Percentiles rank a stretch among this genome's conserved stretches.
These are phyloP conservation scores for Myanophis thanlyinensis DNA, from an alignment of 2,113 vertebrate genomes.

Conservation along the genomic window DNA sequence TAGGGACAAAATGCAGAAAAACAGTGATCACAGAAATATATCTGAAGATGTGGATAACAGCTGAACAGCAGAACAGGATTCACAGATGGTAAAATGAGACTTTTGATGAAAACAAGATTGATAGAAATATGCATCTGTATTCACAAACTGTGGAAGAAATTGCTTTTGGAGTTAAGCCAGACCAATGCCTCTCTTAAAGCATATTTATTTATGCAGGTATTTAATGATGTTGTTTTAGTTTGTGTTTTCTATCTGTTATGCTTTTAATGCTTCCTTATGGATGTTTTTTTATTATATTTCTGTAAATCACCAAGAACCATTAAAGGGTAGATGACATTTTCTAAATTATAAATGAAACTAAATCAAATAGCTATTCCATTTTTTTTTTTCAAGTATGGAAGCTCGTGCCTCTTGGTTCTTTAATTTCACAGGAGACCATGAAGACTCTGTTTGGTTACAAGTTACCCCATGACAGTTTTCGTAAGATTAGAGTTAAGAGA, in stretches of 20 bases:
- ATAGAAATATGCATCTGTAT: background rate
- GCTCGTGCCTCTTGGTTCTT: constrained; percentile 5
- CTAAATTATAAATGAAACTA: background rate
- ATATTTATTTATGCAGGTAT: background rate
- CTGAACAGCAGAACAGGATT: background rate
- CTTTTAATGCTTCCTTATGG: background rate
- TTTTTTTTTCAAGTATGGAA: constrained; percentile 19
- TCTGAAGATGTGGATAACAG: background rate
- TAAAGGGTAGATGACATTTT: background rate
- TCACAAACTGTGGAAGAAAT: background rate
- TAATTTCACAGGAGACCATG: constrained; percentile 27
- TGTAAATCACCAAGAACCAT: background rate
- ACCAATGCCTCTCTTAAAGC: background rate
- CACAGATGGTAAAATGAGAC: background rate
- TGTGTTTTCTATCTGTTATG: background rate
- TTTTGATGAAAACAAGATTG: background rate
- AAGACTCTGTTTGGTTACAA: constrained; percentile 33
- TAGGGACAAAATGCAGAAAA: background rate
- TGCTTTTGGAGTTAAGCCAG: background rate
- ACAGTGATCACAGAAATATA: background rate
- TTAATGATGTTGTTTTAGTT: background rate
- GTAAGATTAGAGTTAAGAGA: constrained; percentile 29
- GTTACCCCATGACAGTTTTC: constrained; percentile 44
- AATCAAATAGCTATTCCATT: background rate
- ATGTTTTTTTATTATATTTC: background rate